Evolutionary conservation across 1,140 invertebrate species (phyloP).

Genomic region (Bombus consobrinus): DNA sequence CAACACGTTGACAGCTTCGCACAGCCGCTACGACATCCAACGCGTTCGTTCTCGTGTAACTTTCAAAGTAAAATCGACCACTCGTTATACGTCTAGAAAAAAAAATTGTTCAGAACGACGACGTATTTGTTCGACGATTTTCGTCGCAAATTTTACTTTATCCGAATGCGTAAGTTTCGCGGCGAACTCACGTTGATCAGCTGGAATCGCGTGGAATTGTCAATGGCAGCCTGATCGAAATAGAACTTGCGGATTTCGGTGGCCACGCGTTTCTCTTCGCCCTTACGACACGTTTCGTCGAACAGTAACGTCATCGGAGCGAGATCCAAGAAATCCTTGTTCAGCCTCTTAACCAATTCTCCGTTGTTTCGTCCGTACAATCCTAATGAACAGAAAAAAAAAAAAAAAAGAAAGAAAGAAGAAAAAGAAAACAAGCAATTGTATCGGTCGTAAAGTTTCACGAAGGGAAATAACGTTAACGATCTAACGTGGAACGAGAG

Average conservation of each 20-base stretch:
- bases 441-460: no score
- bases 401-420: no score
- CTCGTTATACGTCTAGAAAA: no score
- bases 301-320: slow-evolving; percentile 85
- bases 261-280: slow-evolving; percentile 77
- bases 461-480: neutral
- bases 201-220: slow-evolving; percentile 81
- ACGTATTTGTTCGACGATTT: no score
- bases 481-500: no score
- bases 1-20: no score
- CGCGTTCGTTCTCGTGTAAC: no score
- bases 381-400: slow-evolving; percentile 48
- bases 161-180: neutral
- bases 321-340: slow-evolving; percentile 84
- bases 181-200: slow-evolving; percentile 83
- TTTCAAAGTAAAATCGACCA: neutral
- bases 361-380: slow-evolving; percentile 68
- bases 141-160: no score
- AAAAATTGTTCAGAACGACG: no score
- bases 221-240: slow-evolving; percentile 81
- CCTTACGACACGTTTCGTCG: slow-evolving; percentile 82
- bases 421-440: neutral
- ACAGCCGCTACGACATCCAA: no score
- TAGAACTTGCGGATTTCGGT: slow-evolving; percentile 85
- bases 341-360: slow-evolving; percentile 74